phyloP scores from a whole-genome alignment of 2,113 vertebrate genomes.

The Crotalus horridus region DNA sequence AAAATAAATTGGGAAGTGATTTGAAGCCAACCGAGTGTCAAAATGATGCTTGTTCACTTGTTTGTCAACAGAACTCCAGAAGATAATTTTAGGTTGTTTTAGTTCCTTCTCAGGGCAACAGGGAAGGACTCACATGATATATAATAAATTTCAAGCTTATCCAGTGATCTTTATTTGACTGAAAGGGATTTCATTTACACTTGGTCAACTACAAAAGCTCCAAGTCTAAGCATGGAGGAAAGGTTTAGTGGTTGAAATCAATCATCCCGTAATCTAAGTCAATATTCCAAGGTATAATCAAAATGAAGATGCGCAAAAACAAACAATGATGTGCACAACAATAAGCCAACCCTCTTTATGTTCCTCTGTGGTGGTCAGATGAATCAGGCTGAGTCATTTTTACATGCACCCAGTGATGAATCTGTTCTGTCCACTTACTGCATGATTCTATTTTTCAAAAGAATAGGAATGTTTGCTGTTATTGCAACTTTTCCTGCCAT shows the following conservation, averaged over 20 bases:
- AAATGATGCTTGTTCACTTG: neutral
- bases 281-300: neutral
- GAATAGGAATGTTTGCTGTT: neutral
- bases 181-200: neutral
- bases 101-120: neutral
- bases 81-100: neutral
- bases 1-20: slow-evolving; percentile 15
- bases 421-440: neutral
- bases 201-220: neutral
- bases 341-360: neutral
- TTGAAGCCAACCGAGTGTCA: neutral
- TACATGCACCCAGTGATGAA: neutral
- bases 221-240: neutral
- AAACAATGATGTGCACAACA: neutral
- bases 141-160: neutral
- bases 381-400: neutral
- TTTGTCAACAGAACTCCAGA: neutral
- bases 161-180: neutral
- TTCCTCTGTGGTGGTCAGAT: neutral
- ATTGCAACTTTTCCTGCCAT: neutral
- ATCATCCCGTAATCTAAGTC: neutral
- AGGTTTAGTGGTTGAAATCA: neutral
- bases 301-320: neutral
- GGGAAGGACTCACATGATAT: neutral
- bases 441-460: neutral